A percentile compares a stretch with the other conserved stretches of the same genome.
Evolutionary conservation across 2,888 invertebrate genomes (phyloP).

Genomic region (Lasioglossum lativentre): DNA sequence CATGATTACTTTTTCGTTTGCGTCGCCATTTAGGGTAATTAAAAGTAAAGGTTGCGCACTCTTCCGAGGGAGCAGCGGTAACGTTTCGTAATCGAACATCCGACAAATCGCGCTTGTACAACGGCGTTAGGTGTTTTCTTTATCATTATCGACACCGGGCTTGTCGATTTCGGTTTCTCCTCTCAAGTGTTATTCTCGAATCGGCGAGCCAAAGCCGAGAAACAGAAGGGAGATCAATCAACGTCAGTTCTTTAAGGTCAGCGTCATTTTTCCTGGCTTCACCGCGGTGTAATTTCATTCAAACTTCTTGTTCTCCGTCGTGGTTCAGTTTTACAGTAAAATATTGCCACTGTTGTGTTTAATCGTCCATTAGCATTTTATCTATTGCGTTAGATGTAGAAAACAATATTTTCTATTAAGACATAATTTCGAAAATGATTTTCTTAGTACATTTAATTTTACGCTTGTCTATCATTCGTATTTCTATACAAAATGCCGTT

Average conservation of each 20-base stretch:
- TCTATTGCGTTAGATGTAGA: too few species aligned
- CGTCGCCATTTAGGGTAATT: conserved; percentile 44
- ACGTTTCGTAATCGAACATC: conserved; percentile 34
- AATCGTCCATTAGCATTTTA: not conserved
- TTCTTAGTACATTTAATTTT: too few species aligned
- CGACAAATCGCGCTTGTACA: conserved; percentile 13
- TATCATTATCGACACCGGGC: conserved; percentile 5
- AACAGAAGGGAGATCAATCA: conserved; percentile 1
- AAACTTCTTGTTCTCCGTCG: not conserved
- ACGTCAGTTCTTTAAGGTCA: not conserved
- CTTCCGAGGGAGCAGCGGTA: conserved; percentile 21
- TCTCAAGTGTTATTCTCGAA: conserved; percentile 5
- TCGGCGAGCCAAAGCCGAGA: not conserved
- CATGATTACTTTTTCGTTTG: conserved; percentile 34
- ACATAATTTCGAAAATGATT: too few species aligned
- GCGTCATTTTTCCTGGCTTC: not conserved
- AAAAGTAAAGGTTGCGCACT: conserved; percentile 37
- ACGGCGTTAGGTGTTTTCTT: not conserved
- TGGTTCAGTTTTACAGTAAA: not conserved
- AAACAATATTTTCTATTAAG: not conserved
- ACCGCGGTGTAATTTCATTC: not conserved
- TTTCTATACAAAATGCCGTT: too few species aligned
- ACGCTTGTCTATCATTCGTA: too few species aligned
- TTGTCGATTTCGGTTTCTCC: not conserved
- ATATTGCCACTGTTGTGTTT: not conserved